Base-by-base conservation (phyloP, 2,888 invertebrate species). In the Eristalis pertinax region DNA sequence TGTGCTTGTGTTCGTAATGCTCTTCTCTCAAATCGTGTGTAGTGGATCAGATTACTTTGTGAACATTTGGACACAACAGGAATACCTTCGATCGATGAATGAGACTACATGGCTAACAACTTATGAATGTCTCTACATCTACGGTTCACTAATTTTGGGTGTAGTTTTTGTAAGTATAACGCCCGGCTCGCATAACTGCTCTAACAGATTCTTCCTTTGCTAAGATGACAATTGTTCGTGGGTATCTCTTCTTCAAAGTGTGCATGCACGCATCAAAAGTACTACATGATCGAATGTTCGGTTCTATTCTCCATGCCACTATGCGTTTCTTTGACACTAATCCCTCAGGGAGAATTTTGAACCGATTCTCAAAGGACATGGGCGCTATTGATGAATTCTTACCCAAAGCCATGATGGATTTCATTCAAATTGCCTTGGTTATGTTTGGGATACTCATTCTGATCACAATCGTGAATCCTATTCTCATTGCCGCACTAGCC, bases 241-340 rank as follows among this genome's bases (percentile, higher is more conserved):
- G 95, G 0, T 94, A 95, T 89, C 93, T 95, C 90, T 97, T 96
- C 93, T 97, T 97, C 92, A 95, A 95, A 90, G 94, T 96, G 15
- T 97, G 96, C 92, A 96, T 97, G 95, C 95, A 94, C 13, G 95
- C 97, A 0, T 97, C 97, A 0, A 94, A 95, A 87, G 95, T 94
- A 82, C 94, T 98, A 2, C 98, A 98, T 92, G 95, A 96, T 90
- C 94, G 94, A n/a, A 98, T 98, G 97, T 98, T 98, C 92, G 93
- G 94, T 63, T 95, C 96, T 67, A 94, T 98, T 90, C 93, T 98
- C 7, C 94, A 95, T 88, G 95, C 97, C 0, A 96, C 96, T 0
- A 96, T 98, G 95, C 93, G 95, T 19, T 98, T 98, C 94, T 98
- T 98, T 91, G 97, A 98, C 90, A 95, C 94, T 0, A 98, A 98